Evolutionary conservation across 2,797 vertebrate species (phyloP), one percentile per base, ranked within the genome.

Genomic region (Pygocentrus nattereri): DNA sequence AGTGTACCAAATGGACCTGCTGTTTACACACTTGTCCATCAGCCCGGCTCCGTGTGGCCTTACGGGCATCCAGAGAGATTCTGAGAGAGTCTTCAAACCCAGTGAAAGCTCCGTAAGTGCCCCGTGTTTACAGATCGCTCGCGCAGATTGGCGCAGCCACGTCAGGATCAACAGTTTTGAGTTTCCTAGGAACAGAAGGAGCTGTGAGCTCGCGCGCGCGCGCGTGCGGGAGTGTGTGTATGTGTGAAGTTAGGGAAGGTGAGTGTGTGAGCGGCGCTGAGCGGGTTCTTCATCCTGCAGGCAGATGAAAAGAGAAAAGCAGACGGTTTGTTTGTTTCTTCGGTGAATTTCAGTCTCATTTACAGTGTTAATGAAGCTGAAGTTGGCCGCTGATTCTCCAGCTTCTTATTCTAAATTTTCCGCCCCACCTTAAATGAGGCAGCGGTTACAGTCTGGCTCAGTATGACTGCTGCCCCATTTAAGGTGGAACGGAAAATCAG

Each of bases 1-100:
- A 85, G 84, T 79, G 67, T 77, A 73, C 87, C 86, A 93, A 95
- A 94, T 93, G 90, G 91, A 91, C 52, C 86, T 76, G 78, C 23
- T 95, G 93, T 95, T 95, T 95, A 95, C 90, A 90, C 91, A 91
- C 92, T 91, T 95, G 94, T 95, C 94, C 87, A 82, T 95, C 94
- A 94, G 84, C 78, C 83, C 84, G 88, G 82, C 89, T 78, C 85
- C 78, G 75, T 73, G 83, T 72, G 80, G 91, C 89, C 88, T 92
- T 90, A 30, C 75, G 88, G 89, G 90, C 90, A 92, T 89, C 88
- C 88, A 84, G 25, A 87, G 81, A 91, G 89, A 91, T 88, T 86
- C 56, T 64, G 71, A 81, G 92, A 89, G 92, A 91, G 91, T 91
- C 88, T 89, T 87, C 85, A 84, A 85, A 87, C 88, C 71, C 87